phyloP scores from a whole-genome alignment of 2,113 vertebrate species.

The Tachuris rubrigastra region DNA sequence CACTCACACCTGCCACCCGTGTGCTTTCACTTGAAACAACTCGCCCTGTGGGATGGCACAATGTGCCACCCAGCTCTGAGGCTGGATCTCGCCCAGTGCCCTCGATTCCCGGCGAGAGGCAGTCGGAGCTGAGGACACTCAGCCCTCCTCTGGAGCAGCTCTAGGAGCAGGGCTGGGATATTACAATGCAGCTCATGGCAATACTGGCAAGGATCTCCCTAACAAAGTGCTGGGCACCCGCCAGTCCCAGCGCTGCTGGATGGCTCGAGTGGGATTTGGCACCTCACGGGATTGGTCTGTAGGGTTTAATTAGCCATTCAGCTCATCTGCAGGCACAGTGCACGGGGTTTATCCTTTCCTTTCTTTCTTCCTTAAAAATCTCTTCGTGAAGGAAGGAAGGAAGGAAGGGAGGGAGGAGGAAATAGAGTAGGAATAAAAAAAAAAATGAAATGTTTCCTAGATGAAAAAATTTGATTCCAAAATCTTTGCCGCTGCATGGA shows the following conservation, averaged over 20 bases:
- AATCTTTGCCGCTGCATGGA: fast-evolving
- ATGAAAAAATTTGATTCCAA: background rate
- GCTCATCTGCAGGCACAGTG: background rate
- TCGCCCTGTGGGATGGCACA: background rate
- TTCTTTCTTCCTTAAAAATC: background rate
- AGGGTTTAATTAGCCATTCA: background rate
- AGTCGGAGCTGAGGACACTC: background rate
- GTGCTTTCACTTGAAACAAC: background rate
- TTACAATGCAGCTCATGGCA: background rate
- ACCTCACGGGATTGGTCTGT: background rate
- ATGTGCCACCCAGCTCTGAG: background rate
- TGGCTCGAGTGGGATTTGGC: background rate
- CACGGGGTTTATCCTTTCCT: background rate
- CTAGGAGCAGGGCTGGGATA: background rate
- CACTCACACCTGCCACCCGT: background rate
- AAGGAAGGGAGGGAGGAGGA: background rate
- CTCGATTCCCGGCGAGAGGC: background rate
- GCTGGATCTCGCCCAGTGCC: background rate
- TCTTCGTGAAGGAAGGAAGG: background rate
- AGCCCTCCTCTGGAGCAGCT: background rate
- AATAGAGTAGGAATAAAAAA: background rate
- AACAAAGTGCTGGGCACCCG: background rate
- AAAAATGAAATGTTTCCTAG: background rate
- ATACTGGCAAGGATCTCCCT: background rate
- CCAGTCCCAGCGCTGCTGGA: background rate